A percentile compares a stretch with the other conserved stretches of the same genome.
phyloP scores from a whole-genome alignment of 2,113 vertebrate genomes.

The Plestiodon gilberti region DNA sequence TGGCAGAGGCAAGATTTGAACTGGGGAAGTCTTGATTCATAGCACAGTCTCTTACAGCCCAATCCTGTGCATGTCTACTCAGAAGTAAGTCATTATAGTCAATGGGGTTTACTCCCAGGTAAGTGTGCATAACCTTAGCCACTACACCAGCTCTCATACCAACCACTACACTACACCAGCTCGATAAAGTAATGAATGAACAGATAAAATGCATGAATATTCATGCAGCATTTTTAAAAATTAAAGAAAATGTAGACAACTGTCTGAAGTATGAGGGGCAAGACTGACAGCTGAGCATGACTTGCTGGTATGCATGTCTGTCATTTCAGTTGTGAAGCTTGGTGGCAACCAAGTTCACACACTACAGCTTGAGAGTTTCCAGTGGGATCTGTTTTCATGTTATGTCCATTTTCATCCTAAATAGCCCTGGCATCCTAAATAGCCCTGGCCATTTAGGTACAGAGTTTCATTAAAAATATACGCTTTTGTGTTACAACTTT shows the following conservation, averaged over 20 bases:
- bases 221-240: not conserved
- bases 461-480: not conserved
- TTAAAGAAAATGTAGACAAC: not conserved
- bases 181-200: not conserved
- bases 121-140: too few relatives aligned
- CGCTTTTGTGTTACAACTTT: not conserved
- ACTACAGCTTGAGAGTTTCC: not conserved
- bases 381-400: not conserved
- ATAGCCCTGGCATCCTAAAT: not conserved
- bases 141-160: too few relatives aligned
- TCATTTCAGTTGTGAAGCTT: not conserved
- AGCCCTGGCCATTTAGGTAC: not conserved
- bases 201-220: too few relatives aligned
- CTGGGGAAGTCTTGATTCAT: too few relatives aligned
- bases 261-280: not conserved
- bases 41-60: too few relatives aligned
- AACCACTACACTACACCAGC: too few relatives aligned
- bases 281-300: not conserved
- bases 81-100: too few relatives aligned
- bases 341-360: not conserved
- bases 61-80: too few relatives aligned
- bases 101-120: too few relatives aligned
- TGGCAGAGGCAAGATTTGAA: too few relatives aligned
- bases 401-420: not conserved
- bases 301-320: not conserved